phyloP scores from a whole-genome alignment of 2,797 vertebrate species.

The Masticophis lateralis region DNA sequence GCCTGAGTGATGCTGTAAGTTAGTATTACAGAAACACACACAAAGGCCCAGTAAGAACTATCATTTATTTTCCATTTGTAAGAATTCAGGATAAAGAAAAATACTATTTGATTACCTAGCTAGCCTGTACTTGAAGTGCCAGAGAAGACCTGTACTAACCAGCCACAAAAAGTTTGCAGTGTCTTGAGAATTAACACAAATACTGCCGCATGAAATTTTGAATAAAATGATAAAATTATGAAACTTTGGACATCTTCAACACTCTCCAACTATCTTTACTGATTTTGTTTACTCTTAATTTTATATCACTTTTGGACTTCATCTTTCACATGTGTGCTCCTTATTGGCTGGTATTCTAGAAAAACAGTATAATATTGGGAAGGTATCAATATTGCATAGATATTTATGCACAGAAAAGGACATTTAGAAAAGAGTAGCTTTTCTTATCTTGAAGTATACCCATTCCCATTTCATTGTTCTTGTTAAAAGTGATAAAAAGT shows the following conservation, averaged over 20 bases:
- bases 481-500: neutral
- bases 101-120: neutral
- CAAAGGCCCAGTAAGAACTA: neutral
- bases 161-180: neutral
- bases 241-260: neutral
- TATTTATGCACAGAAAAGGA: neutral
- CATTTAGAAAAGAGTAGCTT: neutral
- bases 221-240: neutral
- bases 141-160: neutral
- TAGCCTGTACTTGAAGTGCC: neutral
- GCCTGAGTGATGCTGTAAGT: neutral
- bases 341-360: neutral
- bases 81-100: neutral
- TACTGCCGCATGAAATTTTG: neutral
- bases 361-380: neutral
- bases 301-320: neutral
- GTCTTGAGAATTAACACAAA: neutral
- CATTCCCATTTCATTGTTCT: neutral
- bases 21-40: neutral
- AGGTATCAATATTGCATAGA: neutral
- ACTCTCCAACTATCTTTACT: neutral
- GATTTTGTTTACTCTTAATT: neutral
- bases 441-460: neutral
- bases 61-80: neutral
- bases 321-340: neutral